A percentile compares a stretch with the other conserved stretches of the same genome.
Evolutionary conservation across 2,888 invertebrate genomes (phyloP).

Genomic region (Halictus quadricinctus): DNA sequence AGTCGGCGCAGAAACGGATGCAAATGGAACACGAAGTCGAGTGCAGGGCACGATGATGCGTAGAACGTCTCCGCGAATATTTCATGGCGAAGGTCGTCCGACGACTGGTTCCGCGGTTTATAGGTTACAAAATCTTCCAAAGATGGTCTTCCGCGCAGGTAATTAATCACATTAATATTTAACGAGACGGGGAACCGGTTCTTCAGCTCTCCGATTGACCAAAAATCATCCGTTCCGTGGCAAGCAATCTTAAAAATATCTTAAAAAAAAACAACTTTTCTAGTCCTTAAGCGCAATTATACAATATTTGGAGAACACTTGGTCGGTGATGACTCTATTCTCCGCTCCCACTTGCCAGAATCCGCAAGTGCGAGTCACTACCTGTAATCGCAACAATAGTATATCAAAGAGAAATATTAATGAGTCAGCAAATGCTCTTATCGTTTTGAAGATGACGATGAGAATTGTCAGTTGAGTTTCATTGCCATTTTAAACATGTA

Average conservation of each 20-base stretch:
- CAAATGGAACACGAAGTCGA: slow-evolving; percentile 1
- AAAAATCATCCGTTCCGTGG: neutral
- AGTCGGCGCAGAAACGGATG: neutral
- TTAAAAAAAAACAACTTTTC: neutral
- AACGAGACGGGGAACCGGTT: neutral
- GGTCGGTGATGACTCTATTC: neutral
- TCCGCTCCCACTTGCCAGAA: no score
- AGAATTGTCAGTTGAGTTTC: no score
- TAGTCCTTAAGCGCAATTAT: no score
- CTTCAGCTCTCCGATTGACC: neutral
- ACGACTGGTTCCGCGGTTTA: neutral
- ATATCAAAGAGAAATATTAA: neutral
- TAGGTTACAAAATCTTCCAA: neutral
- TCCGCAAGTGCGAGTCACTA: neutral
- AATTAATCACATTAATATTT: slow-evolving; percentile 1
- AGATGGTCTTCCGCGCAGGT: neutral
- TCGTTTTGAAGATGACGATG: neutral
- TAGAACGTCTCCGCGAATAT: neutral
- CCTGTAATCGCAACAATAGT: neutral
- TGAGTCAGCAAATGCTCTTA: neutral
- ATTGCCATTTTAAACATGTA: neutral
- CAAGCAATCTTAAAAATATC: neutral
- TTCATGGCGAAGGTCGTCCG: neutral
- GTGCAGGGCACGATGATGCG: neutral
- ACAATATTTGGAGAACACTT: neutral